These are phyloP conservation scores for Lamprotornis superbus DNA, from an alignment of 2,113 vertebrate genomes.

Conservation along the genomic window DNA sequence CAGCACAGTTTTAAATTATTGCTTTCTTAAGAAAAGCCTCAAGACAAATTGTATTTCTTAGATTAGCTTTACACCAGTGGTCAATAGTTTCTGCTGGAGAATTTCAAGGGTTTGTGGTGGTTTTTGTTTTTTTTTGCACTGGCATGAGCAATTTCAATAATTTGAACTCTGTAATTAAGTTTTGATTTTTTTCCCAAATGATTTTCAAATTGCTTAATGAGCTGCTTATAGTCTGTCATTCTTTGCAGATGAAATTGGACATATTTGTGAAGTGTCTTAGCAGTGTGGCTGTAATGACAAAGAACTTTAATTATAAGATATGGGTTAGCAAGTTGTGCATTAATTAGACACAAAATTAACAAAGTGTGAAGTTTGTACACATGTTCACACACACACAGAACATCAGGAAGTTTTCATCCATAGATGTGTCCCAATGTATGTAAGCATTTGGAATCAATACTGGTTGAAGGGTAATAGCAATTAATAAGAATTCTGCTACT, in stretches of 20 bases:
- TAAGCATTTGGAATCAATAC: neutral
- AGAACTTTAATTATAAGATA: constrained; percentile 45
- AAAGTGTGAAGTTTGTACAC: neutral
- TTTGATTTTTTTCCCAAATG: constrained; percentile 47
- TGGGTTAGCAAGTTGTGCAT: constrained; percentile 20
- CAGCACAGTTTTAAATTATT: constrained; percentile 54
- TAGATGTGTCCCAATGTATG: neutral
- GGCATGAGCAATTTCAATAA: constrained; percentile 21
- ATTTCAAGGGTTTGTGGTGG: neutral
- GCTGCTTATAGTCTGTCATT: constrained; percentile 46
- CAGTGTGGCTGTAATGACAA: neutral
- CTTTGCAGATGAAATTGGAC: constrained; percentile 36
- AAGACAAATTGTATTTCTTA: constrained; percentile 64
- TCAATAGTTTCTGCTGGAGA: constrained; percentile 48
- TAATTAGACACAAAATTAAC: constrained; percentile 39
- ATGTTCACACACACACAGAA: neutral
- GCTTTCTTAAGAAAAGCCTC: constrained; percentile 54
- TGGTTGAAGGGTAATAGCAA: neutral
- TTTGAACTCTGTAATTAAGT: constrained; percentile 52
- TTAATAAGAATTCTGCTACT: neutral
- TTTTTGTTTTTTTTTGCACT: neutral
- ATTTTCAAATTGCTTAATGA: constrained; percentile 42
- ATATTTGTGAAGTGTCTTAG: constrained; percentile 32
- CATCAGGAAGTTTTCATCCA: neutral
- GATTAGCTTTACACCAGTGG: constrained; percentile 33